A percentile compares a stretch with the other conserved stretches of the same genome.
Evolutionary conservation across 1,140 invertebrate species (phyloP).

Genomic region (Zaprionus vittiger): DNA sequence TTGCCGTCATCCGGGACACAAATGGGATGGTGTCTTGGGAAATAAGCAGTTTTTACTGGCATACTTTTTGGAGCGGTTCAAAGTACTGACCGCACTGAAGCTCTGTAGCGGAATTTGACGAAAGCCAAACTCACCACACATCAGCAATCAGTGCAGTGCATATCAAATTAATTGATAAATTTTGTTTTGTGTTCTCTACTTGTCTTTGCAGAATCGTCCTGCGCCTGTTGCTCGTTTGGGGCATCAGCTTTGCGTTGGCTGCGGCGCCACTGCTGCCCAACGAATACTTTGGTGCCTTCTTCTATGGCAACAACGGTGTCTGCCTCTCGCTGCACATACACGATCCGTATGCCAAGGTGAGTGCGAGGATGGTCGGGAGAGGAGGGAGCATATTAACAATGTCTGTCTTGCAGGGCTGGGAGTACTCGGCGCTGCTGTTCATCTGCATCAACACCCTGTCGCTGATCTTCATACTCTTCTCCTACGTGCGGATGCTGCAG

Average conservation of each 20-base stretch:
- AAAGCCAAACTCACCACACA: no score
- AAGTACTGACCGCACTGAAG: no score
- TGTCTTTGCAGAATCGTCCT: conserved; percentile 70
- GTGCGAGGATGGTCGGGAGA: conserved; percentile 27
- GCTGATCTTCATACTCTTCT: conserved; percentile 87
- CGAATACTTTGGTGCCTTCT: conserved; percentile 85
- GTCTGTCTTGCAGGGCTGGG: conserved; percentile 85
- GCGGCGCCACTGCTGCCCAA: conserved; percentile 85
- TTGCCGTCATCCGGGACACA: no score
- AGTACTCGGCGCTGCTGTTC: conserved; percentile 87
- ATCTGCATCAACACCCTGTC: conserved; percentile 86
- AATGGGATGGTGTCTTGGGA: no score
- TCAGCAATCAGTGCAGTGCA: no score
- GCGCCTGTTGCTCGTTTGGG: conserved; percentile 86
- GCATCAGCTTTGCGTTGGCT: conserved; percentile 84
- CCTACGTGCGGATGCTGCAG: conserved; percentile 86
- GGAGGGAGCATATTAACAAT: background rate
- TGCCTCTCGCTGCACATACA: conserved; percentile 88
- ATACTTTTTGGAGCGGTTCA: no score
- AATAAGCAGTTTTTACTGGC: no score
- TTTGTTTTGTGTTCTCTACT: background rate
- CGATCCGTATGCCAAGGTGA: conserved; percentile 86
- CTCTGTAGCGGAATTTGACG: no score
- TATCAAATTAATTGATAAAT: background rate
- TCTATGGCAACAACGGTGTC: conserved; percentile 87